Conservation (phyloP, 2,888 invertebrate genomes). For the Anoplius nigerrimus region DNA sequence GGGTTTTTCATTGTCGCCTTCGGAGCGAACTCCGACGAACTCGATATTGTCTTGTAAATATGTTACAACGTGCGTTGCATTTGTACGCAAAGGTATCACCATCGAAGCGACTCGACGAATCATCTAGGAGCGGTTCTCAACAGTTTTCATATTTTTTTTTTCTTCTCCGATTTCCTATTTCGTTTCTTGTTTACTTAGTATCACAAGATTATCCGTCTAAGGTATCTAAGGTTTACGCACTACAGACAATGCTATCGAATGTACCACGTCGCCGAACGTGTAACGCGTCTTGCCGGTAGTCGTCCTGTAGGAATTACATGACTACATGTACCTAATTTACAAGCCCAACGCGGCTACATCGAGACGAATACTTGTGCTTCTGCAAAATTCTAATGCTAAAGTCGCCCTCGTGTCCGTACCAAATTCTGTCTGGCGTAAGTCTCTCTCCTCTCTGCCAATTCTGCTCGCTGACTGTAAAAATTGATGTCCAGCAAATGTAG, state of each 20-base stretch:
- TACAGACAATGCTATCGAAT: too few species aligned
- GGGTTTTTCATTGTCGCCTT: neutral
- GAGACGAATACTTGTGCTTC: neutral
- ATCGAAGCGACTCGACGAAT: constrained; percentile 52
- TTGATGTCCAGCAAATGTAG: too few species aligned
- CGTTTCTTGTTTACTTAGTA: constrained; percentile 57
- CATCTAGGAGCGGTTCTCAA: constrained; percentile 50
- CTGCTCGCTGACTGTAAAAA: too few species aligned
- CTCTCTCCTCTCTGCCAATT: too few species aligned
- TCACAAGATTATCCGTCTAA: constrained; percentile 67
- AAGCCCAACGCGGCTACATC: neutral
- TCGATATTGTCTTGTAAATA: constrained; percentile 5
- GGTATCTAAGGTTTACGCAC: constrained; percentile 50
- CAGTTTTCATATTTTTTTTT: neutral
- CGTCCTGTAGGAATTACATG: too few species aligned
- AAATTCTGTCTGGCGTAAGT: too few species aligned
- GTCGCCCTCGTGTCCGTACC: too few species aligned
- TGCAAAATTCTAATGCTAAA: too few species aligned
- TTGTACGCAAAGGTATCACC: constrained; percentile 9
- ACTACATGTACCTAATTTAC: constrained; percentile 18
- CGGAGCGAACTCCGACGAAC: neutral
- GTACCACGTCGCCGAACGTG: too few species aligned
- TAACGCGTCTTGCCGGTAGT: too few species aligned
- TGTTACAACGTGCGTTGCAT: neutral
- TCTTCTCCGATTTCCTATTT: neutral